Evolutionary conservation across 1,140 invertebrate species (phyloP).

Genomic region (Drosophila orena): DNA sequence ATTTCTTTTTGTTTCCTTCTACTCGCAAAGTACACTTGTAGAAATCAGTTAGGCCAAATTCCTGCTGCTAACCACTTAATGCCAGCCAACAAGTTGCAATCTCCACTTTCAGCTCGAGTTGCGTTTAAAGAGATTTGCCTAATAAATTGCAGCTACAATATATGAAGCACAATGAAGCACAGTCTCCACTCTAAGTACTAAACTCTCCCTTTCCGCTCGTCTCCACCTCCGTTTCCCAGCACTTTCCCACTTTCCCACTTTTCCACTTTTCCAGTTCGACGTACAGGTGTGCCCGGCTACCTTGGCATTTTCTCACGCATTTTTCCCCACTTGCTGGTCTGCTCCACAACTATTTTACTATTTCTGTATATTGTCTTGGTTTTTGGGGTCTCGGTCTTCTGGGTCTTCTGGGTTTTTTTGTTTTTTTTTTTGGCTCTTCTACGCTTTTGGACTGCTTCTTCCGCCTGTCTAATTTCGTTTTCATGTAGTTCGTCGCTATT

Average conservation of each 20-base stretch:
- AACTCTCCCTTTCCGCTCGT: constrained; percentile 30
- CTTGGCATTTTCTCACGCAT: constrained; percentile 75
- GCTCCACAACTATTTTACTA: constrained; percentile 30
- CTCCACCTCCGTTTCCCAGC: constrained; percentile 8
- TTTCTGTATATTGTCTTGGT: constrained; percentile 27
- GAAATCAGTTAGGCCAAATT: constrained; percentile 6
- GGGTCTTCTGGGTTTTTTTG: background rate
- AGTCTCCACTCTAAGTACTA: constrained; percentile 17
- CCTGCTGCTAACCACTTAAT: constrained; percentile 1
- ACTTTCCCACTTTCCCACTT: constrained; percentile 17
- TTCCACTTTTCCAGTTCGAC: background rate
- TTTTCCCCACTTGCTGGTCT: constrained; percentile 36
- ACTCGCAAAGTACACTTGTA: too few relatives aligned
- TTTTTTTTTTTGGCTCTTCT: background rate
- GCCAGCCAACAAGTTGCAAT: background rate
- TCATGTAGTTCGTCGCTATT: constrained; percentile 76
- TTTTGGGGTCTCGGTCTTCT: constrained; percentile 10
- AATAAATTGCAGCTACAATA: constrained; percentile 54
- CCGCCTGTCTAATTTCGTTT: constrained; percentile 79
- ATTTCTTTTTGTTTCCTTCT: background rate
- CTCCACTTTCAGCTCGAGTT: constrained; percentile 1
- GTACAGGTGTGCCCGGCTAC: constrained; percentile 58
- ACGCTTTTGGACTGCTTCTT: constrained; percentile 60
- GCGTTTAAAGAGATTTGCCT: constrained; percentile 26
- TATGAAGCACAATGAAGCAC: constrained; percentile 19